phyloP scores from a whole-genome alignment of 2,113 vertebrate genomes.

The Cygnus atratus region DNA sequence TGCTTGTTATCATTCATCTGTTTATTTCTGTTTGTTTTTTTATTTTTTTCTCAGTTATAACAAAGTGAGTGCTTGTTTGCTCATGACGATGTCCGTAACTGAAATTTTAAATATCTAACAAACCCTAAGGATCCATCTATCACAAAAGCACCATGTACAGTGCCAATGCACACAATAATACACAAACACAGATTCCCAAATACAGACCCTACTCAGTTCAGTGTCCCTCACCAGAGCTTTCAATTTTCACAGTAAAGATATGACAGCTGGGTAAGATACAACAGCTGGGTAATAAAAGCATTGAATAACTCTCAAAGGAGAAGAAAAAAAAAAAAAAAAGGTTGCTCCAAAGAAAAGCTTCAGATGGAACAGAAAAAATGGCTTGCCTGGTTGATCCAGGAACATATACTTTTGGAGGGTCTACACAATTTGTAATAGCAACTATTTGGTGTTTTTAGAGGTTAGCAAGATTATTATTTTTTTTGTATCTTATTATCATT shows the following conservation, averaged over 20 bases:
- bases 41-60: not conserved
- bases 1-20: too few species aligned
- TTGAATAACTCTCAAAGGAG: not conserved
- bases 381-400: not conserved
- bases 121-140: not conserved
- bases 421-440: not conserved
- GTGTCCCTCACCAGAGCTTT: not conserved
- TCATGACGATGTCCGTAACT: not conserved
- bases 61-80: not conserved
- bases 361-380: not conserved
- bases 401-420: not conserved
- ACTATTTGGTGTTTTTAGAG: not conserved
- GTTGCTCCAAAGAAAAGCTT: not conserved
- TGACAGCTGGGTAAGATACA: not conserved
- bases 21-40: too few species aligned
- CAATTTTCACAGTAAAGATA: not conserved
- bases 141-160: not conserved
- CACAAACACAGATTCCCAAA: not conserved
- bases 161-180: not conserved
- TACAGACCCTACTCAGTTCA: not conserved
- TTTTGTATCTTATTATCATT: not conserved
- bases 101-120: not conserved
- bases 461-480: not conserved
- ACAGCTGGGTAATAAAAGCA: not conserved
- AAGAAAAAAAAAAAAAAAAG: not conserved